Evolutionary conservation across 2,797 vertebrate genomes (phyloP).

Genomic region (Naso thynnoides): DNA sequence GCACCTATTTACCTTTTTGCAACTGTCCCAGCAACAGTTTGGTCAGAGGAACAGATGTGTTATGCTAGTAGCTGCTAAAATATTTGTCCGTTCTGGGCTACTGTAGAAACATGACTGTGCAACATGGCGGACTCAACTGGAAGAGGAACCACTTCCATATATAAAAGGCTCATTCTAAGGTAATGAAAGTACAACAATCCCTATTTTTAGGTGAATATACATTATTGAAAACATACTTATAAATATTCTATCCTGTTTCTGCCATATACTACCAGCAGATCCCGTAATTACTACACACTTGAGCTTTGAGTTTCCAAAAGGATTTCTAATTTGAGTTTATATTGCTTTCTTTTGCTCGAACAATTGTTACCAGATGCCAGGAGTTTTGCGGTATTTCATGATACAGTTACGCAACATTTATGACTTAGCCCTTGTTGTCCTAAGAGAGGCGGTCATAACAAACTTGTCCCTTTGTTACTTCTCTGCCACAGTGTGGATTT

Average conservation of each 20-base stretch:
- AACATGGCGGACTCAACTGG: too few species aligned
- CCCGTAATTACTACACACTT: too few species aligned
- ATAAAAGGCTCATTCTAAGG: too few species aligned
- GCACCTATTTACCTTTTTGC: background rate
- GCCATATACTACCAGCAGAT: too few species aligned
- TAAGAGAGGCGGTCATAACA: background rate
- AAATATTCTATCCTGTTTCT: too few species aligned
- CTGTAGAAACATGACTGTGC: too few species aligned
- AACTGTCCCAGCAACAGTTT: too few species aligned
- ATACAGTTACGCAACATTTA: background rate
- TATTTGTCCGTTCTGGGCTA: too few species aligned
- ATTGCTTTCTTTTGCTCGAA: background rate
- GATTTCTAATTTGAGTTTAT: background rate
- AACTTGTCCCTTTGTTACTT: conserved; percentile 5
- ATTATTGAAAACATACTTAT: too few species aligned
- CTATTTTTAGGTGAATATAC: too few species aligned
- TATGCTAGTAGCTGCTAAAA: background rate
- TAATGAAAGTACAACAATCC: too few species aligned
- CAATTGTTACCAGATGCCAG: background rate
- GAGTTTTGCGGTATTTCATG: background rate
- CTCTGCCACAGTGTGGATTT: background rate
- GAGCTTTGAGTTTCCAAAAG: background rate
- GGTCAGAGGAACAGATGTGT: background rate
- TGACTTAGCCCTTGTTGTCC: background rate
- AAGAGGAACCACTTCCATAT: too few species aligned